Evolutionary conservation across 1,140 invertebrate genomes (phyloP), one percentile per base, ranked within the genome.

Genomic region (Cydia splendana): DNA sequence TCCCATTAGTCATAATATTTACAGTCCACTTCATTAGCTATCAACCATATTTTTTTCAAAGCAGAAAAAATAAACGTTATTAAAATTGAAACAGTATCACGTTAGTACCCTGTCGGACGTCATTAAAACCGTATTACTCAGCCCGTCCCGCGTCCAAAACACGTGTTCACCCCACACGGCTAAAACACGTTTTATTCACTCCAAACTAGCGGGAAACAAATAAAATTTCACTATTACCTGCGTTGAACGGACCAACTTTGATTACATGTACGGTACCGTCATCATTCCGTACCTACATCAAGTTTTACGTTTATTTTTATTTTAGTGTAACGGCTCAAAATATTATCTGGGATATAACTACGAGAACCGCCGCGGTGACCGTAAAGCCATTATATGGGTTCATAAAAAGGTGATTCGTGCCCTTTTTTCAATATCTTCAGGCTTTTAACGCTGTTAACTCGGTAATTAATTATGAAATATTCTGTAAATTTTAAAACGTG

Each of bases 291-390:
- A 30, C 28, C 28, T 84, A 81, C 82, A 82, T 80, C 79, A 69
- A 79, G 62, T 79, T 87, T 87, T 85, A 87, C 79, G 80, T 75
- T 80, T 81, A 83, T 87, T 85, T 85, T 87, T 85, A 86, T 87
- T 87, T 86, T 84, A 85, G 79, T 82, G 79, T 85, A 83, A 84
- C 81, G 78, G 62, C 77, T 78, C 45, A 75, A 85, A 86, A 84
- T 85, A 87, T 83, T 84, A 84, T 81, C 82, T 78, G 38, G 45
- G 74, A 75, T 75, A 82, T 81, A 81, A 76, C 76, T 71, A 71
- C 10, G 65, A 69, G 77, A 84, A 69, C 79, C 82, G 81, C 79
- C 79, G 71, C 75, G 85, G 80, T 85, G 83, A 86, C 86, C 83
- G 79, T 86, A 83, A 86, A 80, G 78, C 81, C 30, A 76, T 86